Conservation (phyloP, 2,888 invertebrate genomes). For the Himalopsyche anomala region DNA sequence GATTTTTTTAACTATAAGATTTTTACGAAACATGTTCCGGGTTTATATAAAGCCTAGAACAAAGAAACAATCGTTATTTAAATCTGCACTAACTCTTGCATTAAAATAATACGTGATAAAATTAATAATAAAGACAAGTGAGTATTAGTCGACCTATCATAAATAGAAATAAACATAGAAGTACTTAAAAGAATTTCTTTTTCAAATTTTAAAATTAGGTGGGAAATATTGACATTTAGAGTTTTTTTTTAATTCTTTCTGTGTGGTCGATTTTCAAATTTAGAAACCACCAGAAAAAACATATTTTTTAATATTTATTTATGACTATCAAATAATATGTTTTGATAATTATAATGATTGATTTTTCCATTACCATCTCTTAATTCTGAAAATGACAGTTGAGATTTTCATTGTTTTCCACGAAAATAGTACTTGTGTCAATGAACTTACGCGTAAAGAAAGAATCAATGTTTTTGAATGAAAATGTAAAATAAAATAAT, state of each 20-base stretch:
- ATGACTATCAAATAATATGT: not conserved
- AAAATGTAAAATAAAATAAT: constrained; percentile 22
- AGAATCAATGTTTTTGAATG: constrained; percentile 3
- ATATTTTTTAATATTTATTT: not conserved
- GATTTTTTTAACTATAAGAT: too few species aligned
- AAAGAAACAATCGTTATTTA: too few species aligned
- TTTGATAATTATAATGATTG: not conserved
- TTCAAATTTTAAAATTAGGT: not conserved
- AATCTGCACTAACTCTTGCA: too few species aligned
- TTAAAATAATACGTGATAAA: too few species aligned
- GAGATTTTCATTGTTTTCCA: constrained; percentile 24
- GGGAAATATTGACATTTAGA: constrained; percentile 5
- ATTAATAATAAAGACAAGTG: too few species aligned
- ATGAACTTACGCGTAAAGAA: not conserved
- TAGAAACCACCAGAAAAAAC: not conserved
- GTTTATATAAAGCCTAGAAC: too few species aligned
- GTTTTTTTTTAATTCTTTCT: not conserved
- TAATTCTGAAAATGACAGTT: constrained; percentile 6
- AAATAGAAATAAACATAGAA: not conserved
- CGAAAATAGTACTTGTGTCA: constrained; percentile 16
- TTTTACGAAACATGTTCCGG: too few species aligned
- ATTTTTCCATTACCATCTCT: not conserved
- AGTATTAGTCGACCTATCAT: too few species aligned
- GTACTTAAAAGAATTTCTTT: not conserved
- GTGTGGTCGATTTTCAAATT: not conserved